A percentile compares a stretch with the other conserved stretches of the same genome.
These are phyloP conservation scores for Macaca fascicularis DNA, from an alignment of 2,113 vertebrate species.

Conservation along the genomic window DNA sequence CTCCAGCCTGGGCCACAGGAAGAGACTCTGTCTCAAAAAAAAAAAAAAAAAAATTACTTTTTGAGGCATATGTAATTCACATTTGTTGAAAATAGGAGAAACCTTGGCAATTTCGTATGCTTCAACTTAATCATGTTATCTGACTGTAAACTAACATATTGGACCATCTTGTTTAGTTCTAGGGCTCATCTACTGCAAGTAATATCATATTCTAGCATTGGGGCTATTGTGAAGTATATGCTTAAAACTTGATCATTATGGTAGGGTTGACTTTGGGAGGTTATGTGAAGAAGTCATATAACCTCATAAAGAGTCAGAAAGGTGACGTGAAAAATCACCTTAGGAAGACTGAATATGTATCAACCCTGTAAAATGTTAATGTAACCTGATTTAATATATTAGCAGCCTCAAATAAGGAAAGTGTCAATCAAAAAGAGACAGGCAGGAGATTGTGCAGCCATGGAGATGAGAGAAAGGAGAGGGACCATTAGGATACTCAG, in stretches of 20 bases:
- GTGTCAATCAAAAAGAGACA: not conserved
- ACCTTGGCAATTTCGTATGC: not conserved
- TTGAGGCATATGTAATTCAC: not conserved
- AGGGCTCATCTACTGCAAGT: not conserved
- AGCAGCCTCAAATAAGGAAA: constrained; percentile 5
- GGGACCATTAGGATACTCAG: not conserved
- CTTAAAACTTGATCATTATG: not conserved
- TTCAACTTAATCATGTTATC: not conserved
- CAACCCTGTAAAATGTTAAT: not conserved
- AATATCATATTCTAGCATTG: not conserved
- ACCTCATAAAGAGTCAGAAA: not conserved
- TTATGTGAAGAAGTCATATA: not conserved
- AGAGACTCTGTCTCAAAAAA: too few species aligned
- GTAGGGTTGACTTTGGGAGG: not conserved
- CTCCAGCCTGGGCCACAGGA: too few species aligned
- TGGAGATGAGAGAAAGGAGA: not conserved
- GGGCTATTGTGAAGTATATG: not conserved
- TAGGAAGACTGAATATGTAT: not conserved
- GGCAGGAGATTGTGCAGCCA: not conserved
- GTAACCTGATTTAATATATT: not conserved
- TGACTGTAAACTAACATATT: not conserved
- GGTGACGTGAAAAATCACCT: constrained; percentile 11
- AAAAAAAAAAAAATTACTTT: not conserved
- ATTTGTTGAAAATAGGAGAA: not conserved
- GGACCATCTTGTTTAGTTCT: not conserved